These are phyloP conservation scores for Lasioglossum marginatum DNA, from an alignment of 2,888 invertebrate species.

Conservation along the genomic window DNA sequence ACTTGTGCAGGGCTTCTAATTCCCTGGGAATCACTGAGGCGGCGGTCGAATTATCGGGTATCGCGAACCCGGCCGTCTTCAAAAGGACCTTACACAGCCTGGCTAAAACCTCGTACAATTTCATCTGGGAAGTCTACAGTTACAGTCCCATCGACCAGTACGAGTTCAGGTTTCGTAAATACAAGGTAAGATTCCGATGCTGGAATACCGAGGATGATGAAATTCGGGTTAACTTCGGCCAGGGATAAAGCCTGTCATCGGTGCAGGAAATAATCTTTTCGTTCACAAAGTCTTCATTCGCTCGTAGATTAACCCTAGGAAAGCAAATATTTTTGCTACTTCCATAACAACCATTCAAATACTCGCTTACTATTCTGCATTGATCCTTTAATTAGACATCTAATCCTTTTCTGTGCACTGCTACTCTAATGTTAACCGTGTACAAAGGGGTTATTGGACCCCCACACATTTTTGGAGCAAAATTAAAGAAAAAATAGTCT, in stretches of 20 bases:
- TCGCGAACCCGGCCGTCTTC: constrained; percentile 89
- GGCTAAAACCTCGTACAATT: constrained; percentile 87
- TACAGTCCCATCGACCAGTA: constrained; percentile 92
- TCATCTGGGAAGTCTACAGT: constrained; percentile 95
- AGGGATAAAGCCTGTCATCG: not conserved
- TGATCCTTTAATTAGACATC: not conserved
- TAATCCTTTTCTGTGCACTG: too few relatives aligned
- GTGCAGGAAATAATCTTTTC: not conserved
- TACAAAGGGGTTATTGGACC: too few relatives aligned
- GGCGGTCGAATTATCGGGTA: constrained; percentile 90
- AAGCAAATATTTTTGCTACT: not conserved
- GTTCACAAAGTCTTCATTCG: not conserved
- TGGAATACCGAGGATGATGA: not conserved
- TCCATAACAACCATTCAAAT: not conserved
- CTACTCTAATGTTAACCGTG: too few relatives aligned
- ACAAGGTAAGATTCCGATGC: constrained; percentile 74
- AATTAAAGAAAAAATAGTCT: too few relatives aligned
- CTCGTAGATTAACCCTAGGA: not conserved
- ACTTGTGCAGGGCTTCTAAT: constrained; percentile 92
- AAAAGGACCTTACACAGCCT: constrained; percentile 86
- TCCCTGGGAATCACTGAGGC: constrained; percentile 89
- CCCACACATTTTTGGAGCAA: too few relatives aligned
- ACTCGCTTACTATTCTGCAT: not conserved
- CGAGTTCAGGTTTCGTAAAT: constrained; percentile 85
- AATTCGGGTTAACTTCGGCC: not conserved